Evolutionary conservation across 2,888 invertebrate species (phyloP).

Genomic region (Yponomeuta plumbellus): DNA sequence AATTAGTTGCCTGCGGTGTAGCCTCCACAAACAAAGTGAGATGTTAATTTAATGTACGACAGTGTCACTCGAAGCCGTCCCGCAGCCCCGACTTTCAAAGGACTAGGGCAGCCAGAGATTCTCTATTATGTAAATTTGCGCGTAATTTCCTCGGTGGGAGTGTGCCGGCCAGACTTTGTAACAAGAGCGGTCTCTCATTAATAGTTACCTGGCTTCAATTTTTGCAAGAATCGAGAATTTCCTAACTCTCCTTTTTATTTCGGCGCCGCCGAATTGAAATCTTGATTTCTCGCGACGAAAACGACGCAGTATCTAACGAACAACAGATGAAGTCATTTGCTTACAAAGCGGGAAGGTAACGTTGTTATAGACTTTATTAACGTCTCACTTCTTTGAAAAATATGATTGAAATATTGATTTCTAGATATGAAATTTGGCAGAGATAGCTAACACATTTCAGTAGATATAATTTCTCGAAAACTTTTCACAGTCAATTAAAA

Average conservation of each 20-base stretch:
- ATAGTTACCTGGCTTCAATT: constrained; percentile 56
- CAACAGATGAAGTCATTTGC: background rate
- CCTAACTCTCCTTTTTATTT: constrained; percentile 20
- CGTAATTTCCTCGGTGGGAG: constrained; percentile 67
- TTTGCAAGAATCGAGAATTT: constrained; percentile 39
- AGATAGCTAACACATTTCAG: background rate
- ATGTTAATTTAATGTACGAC: constrained; percentile 72
- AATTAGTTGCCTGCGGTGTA: constrained; percentile 54
- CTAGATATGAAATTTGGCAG: too few species aligned
- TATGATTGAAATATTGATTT: background rate
- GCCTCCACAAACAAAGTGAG: constrained; percentile 65
- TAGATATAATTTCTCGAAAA: background rate
- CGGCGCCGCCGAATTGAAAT: constrained; percentile 6
- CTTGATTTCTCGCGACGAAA: constrained; percentile 1
- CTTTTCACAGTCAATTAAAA: too few species aligned
- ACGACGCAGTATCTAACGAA: background rate
- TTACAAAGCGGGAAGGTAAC: background rate
- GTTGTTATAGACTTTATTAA: background rate
- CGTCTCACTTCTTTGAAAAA: background rate
- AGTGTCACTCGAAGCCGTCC: constrained; percentile 62
- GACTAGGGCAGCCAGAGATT: constrained; percentile 69
- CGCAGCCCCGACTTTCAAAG: constrained; percentile 64
- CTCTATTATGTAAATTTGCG: constrained; percentile 74
- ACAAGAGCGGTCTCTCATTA: constrained; percentile 62
- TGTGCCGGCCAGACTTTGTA: constrained; percentile 65